Evolutionary conservation across 1,140 invertebrate genomes (phyloP).

Genomic region (Drosophila yakuba): DNA sequence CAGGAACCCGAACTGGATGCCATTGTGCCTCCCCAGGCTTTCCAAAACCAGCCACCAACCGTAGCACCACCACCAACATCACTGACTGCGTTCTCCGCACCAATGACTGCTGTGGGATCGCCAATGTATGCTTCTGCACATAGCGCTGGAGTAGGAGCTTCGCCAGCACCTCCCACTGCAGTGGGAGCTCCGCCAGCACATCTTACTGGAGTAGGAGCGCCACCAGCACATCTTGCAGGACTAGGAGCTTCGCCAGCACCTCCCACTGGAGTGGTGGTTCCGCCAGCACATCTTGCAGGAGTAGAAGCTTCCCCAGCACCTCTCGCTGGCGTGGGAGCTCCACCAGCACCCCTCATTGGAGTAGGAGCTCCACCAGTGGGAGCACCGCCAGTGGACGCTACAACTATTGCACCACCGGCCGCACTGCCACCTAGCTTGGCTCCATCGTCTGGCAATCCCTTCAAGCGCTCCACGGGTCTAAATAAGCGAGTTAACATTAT

Average conservation of each 20-base stretch:
- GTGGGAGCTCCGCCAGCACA: slow-evolving; percentile 11
- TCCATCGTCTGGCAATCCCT: slow-evolving; percentile 63
- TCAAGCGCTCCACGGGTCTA: slow-evolving; percentile 83
- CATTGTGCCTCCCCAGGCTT: slow-evolving; percentile 71
- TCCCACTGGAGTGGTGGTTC: not conserved
- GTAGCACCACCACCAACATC: slow-evolving; percentile 4
- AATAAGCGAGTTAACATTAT: slow-evolving; percentile 80
- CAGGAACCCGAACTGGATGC: slow-evolving; percentile 59
- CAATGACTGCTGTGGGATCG: not conserved
- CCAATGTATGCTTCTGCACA: slow-evolving; percentile 1
- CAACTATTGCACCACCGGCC: slow-evolving; percentile 20
- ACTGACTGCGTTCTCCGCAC: slow-evolving; percentile 1
- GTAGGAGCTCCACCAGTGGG: slow-evolving; percentile 9
- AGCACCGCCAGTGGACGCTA: slow-evolving; percentile 7
- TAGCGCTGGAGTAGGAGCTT: not conserved
- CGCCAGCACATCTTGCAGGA: slow-evolving; percentile 10
- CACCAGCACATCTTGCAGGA: not conserved
- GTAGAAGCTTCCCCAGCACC: slow-evolving; percentile 8
- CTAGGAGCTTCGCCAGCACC: not conserved
- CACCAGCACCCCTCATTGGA: slow-evolving; percentile 11
- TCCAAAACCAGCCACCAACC: slow-evolving; percentile 70
- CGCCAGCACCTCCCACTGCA: slow-evolving; percentile 8
- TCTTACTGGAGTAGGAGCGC: not conserved
- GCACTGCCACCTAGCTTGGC: slow-evolving; percentile 10
- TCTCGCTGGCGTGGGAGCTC: not conserved